phyloP scores from a whole-genome alignment of 2,113 vertebrate genomes.

The Oncorhynchus tshawytscha region DNA sequence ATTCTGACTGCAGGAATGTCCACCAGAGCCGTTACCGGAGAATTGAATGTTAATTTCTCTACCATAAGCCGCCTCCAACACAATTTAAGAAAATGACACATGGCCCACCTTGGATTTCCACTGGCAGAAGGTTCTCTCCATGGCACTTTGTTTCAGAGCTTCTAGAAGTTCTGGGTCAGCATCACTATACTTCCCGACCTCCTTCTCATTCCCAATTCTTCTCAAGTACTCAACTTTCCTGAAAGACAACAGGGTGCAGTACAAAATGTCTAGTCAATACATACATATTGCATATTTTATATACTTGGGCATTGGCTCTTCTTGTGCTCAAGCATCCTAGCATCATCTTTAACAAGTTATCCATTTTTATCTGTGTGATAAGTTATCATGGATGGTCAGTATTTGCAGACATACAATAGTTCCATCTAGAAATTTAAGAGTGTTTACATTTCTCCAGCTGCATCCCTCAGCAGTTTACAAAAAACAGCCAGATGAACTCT shows the following conservation, averaged over 20 bases:
- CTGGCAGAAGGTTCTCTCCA: slow-evolving; percentile 40
- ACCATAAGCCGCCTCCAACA: too few relatives aligned
- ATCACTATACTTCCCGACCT: slow-evolving; percentile 16
- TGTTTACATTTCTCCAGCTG: too few relatives aligned
- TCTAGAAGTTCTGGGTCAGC: slow-evolving; percentile 25
- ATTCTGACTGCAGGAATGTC: too few relatives aligned
- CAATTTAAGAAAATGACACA: not conserved
- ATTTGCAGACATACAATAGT: too few relatives aligned
- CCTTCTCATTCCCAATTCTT: slow-evolving; percentile 28
- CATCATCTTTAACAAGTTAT: too few relatives aligned
- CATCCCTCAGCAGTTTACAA: not conserved
- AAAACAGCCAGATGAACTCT: not conserved
- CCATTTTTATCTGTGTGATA: too few relatives aligned
- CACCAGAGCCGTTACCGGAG: too few relatives aligned
- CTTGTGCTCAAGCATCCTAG: too few relatives aligned
- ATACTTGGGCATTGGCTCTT: not conserved
- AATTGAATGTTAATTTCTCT: too few relatives aligned
- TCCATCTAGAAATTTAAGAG: too few relatives aligned
- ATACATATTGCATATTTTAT: not conserved
- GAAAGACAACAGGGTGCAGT: not conserved
- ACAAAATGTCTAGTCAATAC: not conserved
- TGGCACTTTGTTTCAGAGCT: slow-evolving; percentile 16
- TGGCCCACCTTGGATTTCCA: slow-evolving; percentile 60
- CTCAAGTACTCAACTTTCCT: slow-evolving; percentile 57
- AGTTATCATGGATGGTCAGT: too few relatives aligned